Percentiles rank a stretch among this genome's conserved stretches.
phyloP scores from a whole-genome alignment of 2,888 invertebrate genomes.

The Epsilonema sp. region DNA sequence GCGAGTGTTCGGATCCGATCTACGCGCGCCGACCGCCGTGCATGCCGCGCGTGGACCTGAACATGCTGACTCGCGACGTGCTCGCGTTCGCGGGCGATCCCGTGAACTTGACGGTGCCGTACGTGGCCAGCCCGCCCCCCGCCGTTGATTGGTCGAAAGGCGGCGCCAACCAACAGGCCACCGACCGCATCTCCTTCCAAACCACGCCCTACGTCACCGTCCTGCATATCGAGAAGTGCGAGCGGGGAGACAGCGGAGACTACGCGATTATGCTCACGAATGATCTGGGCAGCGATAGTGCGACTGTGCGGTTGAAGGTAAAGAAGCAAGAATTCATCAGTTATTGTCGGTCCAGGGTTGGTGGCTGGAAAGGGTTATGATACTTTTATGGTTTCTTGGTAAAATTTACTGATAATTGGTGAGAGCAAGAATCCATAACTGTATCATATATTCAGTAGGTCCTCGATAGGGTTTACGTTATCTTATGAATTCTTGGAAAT shows the following conservation, averaged over 20 bases:
- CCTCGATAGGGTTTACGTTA: no score
- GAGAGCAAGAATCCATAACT: no score
- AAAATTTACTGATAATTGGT: no score
- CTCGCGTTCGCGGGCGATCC: constrained; percentile 24
- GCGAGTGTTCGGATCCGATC: constrained; percentile 72
- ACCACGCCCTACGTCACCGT: constrained; percentile 56
- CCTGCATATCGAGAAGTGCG: constrained; percentile 55
- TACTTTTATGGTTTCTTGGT: no score
- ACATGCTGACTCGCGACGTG: constrained; percentile 16
- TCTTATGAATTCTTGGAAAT: no score
- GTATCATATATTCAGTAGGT: no score
- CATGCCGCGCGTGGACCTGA: constrained; percentile 11
- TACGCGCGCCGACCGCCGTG: constrained; percentile 18
- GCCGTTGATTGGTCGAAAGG: constrained; percentile 64
- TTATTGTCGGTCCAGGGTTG: no score
- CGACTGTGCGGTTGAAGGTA: constrained; percentile 51
- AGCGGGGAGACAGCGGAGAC: constrained; percentile 71
- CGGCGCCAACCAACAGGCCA: constrained; percentile 21
- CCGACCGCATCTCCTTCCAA: constrained; percentile 61
- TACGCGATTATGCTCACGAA: constrained; percentile 74
- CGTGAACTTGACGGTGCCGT: constrained; percentile 50
- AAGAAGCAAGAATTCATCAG: no score
- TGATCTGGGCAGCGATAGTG: constrained; percentile 68
- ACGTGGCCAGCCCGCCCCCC: constrained; percentile 68
- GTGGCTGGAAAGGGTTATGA: no score